Percentiles rank a stretch among this genome's conserved stretches.
These are phyloP conservation scores for Cephus pulcher DNA, from an alignment of 2,888 invertebrate species.

Conservation along the genomic window DNA sequence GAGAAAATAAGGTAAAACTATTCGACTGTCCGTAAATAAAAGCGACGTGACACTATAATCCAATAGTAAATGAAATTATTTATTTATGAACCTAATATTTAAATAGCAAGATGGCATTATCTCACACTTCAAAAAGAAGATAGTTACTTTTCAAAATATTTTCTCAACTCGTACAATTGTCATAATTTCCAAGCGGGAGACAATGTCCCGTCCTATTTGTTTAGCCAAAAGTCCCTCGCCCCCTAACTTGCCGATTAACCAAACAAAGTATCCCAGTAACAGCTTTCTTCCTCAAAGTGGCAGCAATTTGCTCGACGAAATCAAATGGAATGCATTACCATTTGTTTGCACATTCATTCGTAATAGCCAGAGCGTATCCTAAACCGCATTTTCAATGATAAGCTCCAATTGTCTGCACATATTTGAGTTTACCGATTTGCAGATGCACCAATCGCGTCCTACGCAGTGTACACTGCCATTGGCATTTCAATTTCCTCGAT, in stretches of 20 bases:
- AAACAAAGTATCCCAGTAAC: neutral
- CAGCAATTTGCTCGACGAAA: slow-evolving; percentile 17
- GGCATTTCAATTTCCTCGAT: neutral
- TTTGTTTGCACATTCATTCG: neutral
- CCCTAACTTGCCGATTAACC: neutral
- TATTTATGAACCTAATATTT: neutral
- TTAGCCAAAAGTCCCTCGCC: neutral
- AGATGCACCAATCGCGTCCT: neutral
- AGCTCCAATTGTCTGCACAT: neutral
- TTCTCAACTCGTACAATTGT: neutral
- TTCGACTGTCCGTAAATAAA: neutral
- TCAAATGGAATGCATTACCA: slow-evolving; percentile 28
- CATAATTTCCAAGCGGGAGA: neutral
- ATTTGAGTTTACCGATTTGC: neutral
- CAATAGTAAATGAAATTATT: neutral
- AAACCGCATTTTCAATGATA: neutral
- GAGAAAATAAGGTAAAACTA: neutral
- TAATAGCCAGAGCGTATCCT: neutral
- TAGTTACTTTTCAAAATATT: neutral
- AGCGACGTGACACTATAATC: neutral
- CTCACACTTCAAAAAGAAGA: neutral
- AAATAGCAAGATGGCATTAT: neutral
- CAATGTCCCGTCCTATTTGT: neutral
- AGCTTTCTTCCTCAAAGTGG: neutral
- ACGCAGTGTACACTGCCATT: neutral